phyloP scores from a whole-genome alignment of 2,113 vertebrate genomes.

The Oryzias celebensis region DNA sequence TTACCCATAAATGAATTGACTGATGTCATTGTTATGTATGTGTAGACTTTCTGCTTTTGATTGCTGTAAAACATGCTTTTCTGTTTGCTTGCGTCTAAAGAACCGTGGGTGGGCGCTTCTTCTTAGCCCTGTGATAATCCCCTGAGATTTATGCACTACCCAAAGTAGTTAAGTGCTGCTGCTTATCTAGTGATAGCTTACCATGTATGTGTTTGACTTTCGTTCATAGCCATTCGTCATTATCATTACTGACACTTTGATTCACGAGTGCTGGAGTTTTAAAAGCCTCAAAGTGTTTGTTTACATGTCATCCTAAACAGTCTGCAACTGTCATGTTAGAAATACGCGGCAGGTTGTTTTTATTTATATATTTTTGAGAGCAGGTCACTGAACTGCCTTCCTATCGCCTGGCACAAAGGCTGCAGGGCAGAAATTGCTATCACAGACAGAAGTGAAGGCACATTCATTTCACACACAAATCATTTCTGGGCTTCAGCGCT shows the following conservation, averaged over 20 bases:
- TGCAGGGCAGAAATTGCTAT: conserved; percentile 52
- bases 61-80: conserved; percentile 2
- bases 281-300: conserved; percentile 27
- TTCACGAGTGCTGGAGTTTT: conserved; percentile 11
- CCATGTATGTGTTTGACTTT: background rate
- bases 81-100: conserved; percentile 11
- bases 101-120: conserved; percentile 6
- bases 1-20: too few relatives aligned
- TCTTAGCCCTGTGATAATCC: too few relatives aligned
- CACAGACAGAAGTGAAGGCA: conserved; percentile 49
- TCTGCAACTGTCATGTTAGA: conserved; percentile 16
- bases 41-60: too few relatives aligned
- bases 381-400: conserved; percentile 42
- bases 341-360: conserved; percentile 17
- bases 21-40: too few relatives aligned
- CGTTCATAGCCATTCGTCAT: conserved; percentile 15
- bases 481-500: conserved; percentile 36
- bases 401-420: conserved; percentile 47
- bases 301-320: conserved; percentile 28
- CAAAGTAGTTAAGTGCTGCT: background rate
- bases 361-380: conserved; percentile 16
- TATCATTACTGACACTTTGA: background rate
- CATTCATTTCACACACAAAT: conserved; percentile 58
- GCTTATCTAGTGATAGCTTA: conserved; percentile 7
- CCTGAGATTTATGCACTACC: background rate